Conservation (phyloP, 2,797 vertebrate species). For the Enteromius thamalakanensis region DNA sequence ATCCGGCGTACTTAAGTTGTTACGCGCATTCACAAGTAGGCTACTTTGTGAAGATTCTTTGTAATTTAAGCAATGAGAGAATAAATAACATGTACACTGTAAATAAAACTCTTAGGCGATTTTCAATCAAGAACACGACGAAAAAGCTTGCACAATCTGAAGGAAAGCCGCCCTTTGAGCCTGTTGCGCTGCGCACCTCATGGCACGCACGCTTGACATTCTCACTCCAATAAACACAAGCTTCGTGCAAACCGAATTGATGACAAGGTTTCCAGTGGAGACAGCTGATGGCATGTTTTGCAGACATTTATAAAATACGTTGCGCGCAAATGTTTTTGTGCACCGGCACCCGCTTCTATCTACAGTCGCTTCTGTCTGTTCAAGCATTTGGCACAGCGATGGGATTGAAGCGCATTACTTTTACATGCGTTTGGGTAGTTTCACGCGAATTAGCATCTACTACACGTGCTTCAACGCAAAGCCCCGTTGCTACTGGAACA, state of each 20-base stretch:
- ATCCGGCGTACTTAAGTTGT: not conserved
- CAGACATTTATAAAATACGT: not conserved
- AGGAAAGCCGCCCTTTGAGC: conserved; percentile 12
- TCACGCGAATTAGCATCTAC: not conserved
- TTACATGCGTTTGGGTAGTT: not conserved
- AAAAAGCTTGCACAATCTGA: not conserved
- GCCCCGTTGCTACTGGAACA: not conserved
- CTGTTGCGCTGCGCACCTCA: conserved; percentile 39
- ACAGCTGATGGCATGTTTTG: not conserved
- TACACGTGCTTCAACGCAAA: not conserved
- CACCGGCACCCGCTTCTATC: not conserved
- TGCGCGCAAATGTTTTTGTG: not conserved
- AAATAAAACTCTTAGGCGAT: not conserved
- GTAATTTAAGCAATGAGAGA: not conserved
- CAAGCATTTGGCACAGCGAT: not conserved
- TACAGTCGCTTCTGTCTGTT: not conserved
- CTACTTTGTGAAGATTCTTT: not conserved
- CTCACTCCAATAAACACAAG: conserved; percentile 3
- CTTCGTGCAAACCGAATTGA: not conserved
- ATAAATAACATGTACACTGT: no score
- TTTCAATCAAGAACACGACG: not conserved
- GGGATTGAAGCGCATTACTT: not conserved
- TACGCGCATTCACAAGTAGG: not conserved
- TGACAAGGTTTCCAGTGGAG: not conserved
- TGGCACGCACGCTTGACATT: not conserved